phyloP scores from a whole-genome alignment of 2,797 vertebrate genomes.

The Okamejei kenojei region DNA sequence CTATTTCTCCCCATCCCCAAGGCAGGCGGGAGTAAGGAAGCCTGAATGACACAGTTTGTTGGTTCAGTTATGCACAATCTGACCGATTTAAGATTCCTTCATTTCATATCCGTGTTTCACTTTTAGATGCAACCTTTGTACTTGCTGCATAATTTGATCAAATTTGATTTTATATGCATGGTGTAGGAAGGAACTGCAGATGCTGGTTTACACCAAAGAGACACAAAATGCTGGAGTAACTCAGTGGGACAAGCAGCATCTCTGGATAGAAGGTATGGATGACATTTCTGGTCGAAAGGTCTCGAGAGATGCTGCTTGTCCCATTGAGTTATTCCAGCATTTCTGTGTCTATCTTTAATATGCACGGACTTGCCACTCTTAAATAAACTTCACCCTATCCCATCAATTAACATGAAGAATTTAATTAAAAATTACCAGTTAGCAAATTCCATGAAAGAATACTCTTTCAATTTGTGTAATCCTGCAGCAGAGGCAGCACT shows the following conservation, averaged over 20 bases:
- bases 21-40: too few relatives aligned
- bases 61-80: neutral
- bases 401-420: neutral
- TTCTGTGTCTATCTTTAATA: neutral
- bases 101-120: too few relatives aligned
- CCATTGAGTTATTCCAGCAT: too few relatives aligned
- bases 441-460: neutral
- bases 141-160: neutral
- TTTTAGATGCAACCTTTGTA: neutral
- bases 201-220: too few relatives aligned
- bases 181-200: neutral
- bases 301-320: too few relatives aligned
- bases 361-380: neutral
- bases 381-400: neutral
- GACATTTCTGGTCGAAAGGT: too few relatives aligned
- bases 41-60: too few relatives aligned
- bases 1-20: too few relatives aligned
- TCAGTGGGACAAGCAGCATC: too few relatives aligned
- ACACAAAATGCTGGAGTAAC: too few relatives aligned
- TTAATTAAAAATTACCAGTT: neutral
- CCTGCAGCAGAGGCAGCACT: neutral
- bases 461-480: neutral
- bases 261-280: too few relatives aligned
- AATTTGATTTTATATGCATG: neutral
- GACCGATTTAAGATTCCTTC: neutral